Evolutionary conservation across 1,140 invertebrate genomes (phyloP).

Genomic region (Hirudo medicinalis): DNA sequence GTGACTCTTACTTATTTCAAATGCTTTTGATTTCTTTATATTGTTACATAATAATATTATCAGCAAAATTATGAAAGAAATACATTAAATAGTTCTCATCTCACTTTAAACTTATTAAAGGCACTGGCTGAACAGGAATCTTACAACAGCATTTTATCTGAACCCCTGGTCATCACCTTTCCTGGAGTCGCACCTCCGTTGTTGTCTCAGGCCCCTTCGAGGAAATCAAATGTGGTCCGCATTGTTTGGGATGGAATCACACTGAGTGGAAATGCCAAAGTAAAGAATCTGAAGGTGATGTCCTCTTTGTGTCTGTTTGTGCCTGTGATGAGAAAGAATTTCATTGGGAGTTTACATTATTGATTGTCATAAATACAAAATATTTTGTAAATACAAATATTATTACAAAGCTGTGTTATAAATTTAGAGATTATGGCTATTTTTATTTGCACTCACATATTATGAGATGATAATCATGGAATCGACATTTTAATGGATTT

Average conservation of each 20-base stretch:
- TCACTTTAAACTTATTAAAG: conserved; percentile 24
- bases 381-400: too few species aligned
- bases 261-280: conserved; percentile 37
- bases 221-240: conserved; percentile 33
- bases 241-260: conserved; percentile 38
- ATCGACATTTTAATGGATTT: too few species aligned
- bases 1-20: too few species aligned
- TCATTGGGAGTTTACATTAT: not conserved
- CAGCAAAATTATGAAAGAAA: not conserved
- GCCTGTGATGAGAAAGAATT: not conserved
- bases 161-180: conserved; percentile 36
- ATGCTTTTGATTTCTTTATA: too few species aligned
- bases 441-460: not conserved
- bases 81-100: not conserved
- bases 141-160: conserved; percentile 37
- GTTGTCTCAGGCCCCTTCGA: conserved; percentile 31
- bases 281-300: conserved; percentile 38
- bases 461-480: not conserved
- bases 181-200: conserved; percentile 35
- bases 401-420: too few species aligned
- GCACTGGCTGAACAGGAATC: conserved; percentile 36
- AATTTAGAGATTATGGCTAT: too few species aligned
- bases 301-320: not conserved
- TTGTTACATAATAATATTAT: too few species aligned
- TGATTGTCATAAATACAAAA: too few species aligned